Evolutionary conservation across 2,797 vertebrate genomes (phyloP), one percentile per base, ranked within the genome.

Genomic region (Darevskia mixta): DNA sequence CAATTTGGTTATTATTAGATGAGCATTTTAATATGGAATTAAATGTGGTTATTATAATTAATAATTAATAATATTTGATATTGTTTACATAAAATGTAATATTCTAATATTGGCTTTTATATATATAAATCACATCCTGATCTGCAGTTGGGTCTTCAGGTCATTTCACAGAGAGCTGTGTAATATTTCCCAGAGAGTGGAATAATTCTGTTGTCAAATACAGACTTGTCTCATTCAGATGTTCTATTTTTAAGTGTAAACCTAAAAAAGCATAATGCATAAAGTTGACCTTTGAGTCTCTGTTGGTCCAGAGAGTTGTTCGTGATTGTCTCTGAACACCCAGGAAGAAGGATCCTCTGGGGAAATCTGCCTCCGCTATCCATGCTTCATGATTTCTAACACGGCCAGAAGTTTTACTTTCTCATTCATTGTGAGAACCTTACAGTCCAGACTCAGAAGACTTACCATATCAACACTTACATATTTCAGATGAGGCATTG

Each of bases 11-110:
- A 43, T 81, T 81, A 81, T 81, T 81, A 81, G 35, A 5, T 49
- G 29, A 25, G 25, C 5, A 27, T 69, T 75, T 66, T 82, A 82
- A 82, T 76, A 66, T 76, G 3, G 27, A 81, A 75, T 81, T 55
- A 25, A 43, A 29, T 41, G 38, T 41, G 20, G 2, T 78, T 66
- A 76, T 80, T 61, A 55, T 72, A n/a, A 72, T 58, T 81, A 73
- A 87, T 87, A 75, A 25, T 82, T 58, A 81, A 86, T 86, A 35
- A 79, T 49, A 86, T 49, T 49, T 67, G 35, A 64, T 10, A 8
- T 32, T 75, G 25, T 75, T 73, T 43, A 75, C n/a, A 73, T 87
- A 69, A 35, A 49, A 49, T 81, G 61, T 43, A 87, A 81, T 87
- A 43, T 81, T 64, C 38, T 81, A 81, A 45, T 49, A 43, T 69